phyloP scores from a whole-genome alignment of 2,797 vertebrate genomes.

The Diplodus puntazzo region DNA sequence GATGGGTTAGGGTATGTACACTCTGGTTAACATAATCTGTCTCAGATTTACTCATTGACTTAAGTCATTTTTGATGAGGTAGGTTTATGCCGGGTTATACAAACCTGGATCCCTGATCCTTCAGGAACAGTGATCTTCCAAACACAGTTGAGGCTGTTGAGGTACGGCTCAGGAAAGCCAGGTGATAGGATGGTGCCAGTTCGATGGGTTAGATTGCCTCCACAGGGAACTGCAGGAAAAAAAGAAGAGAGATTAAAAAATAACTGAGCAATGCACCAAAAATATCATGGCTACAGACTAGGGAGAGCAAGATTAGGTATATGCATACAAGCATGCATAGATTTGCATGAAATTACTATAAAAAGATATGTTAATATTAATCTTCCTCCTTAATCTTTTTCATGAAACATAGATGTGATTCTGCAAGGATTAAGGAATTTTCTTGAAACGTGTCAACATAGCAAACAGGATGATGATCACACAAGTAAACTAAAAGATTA shows the following conservation, averaged over 20 bases:
- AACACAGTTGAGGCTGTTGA: slow-evolving; percentile 98
- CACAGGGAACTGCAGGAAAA: slow-evolving; percentile 92
- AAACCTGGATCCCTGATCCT: slow-evolving; percentile 97
- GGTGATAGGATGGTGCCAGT: slow-evolving; percentile 97
- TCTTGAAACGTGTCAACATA: slow-evolving; percentile 5
- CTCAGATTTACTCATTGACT: neutral
- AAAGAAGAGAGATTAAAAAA: slow-evolving; percentile 43
- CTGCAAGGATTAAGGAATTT: slow-evolving; percentile 2
- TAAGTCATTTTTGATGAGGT: neutral
- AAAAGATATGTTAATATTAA: slow-evolving; percentile 5
- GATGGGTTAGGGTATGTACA: neutral
- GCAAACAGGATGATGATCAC: slow-evolving; percentile 2
- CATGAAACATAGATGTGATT: slow-evolving; percentile 6
- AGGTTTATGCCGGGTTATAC: slow-evolving; percentile 9
- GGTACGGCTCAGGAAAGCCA: slow-evolving; percentile 97
- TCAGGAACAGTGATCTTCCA: slow-evolving; percentile 98
- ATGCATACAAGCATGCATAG: neutral
- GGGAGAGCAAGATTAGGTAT: neutral
- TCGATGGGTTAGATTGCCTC: slow-evolving; percentile 95
- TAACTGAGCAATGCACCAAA: neutral
- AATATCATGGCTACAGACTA: slow-evolving; percentile 2
- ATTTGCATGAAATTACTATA: slow-evolving; percentile 12
- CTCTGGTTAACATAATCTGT: neutral
- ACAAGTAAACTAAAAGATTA: neutral
- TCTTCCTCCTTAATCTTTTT: slow-evolving; percentile 4